Evolutionary conservation across 2,113 vertebrate species (phyloP), one percentile per base, ranked within the genome.

Genomic region (Hemiprocne comata): DNA sequence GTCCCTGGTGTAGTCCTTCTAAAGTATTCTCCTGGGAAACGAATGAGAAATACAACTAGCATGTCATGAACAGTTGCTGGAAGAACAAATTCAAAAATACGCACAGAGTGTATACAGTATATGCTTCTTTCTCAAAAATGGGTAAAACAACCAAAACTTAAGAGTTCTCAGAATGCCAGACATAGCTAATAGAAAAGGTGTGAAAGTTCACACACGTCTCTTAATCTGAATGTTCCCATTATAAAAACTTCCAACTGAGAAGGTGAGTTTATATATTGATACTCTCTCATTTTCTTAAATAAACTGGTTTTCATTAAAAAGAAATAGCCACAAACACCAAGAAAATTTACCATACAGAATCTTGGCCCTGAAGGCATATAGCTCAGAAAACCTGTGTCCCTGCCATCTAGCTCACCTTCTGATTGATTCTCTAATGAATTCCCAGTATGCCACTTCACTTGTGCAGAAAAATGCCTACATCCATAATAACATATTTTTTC

Each of bases 1-100:
- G 96, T 13, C 98, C 98, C 64, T 98, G 97, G 71, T 98, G 98
- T 73, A 99, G 86, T 48, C 98, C 98, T 91, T 98, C 98, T 61
- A 97, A 84, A 7, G 98, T 94, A 8, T 97, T 97, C 67, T 99
- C 99, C 99, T 99, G 81, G 50, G 89, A 96, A 94, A 94, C 46
- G 53, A 75, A 38, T 9, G 23, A 93, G 70, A 90, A 88, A 78
- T 54, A 61, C 10, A 90, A 83, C 12, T 50, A 89, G 20, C 21
- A 76, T 3, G 24, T 69, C 51, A 61, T 7, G 9, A 69, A 74
- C 7, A 78, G 40, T 0, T 60, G 25, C 10, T 4, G 1, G 46
- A 82, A 70, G 29, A 78, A 89, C 17, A 74, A 83, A 73, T 17
- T 67, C 79, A 38, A 13, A 90, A 46, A 3, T 36, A 13, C 17